Evolutionary conservation across 2,113 vertebrate genomes (phyloP), one percentile per base, ranked within the genome.

Genomic region (Callipepla squamata): DNA sequence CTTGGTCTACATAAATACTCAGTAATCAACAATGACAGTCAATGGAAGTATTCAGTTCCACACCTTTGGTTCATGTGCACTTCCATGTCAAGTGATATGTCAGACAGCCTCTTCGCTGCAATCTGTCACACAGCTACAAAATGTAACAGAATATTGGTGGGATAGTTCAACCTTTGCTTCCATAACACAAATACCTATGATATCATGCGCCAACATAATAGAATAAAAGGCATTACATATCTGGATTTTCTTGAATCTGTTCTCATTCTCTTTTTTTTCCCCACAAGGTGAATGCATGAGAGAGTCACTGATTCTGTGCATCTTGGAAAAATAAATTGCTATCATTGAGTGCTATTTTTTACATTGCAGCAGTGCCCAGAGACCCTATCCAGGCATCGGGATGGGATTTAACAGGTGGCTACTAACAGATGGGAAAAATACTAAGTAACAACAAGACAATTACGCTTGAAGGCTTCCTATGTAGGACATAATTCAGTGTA

Each of bases 331-430:
- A 25, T 10, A 69, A 32, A 36, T 36, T 66, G 51, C 10, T 70
- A 28, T 70, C 69, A 80, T 85, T 78, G 53, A 67, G 21, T 85
- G 58, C 36, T 55, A 34, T 69, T 78, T 91, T 93, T 76, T 80
- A 70, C 55, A 87, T 82, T 74, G 18, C 45, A 68, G 15, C 50
- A 80, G 25, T 57, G 36, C 76, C 63, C 69, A 67, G 36, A 87
- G 55, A 30, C 42, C 47, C 44, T 89, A 85, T 80, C 92, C 67
- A 83, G 63, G 57, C 92, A 83, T 50, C 34, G 70, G 34, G 13
- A 81, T 34, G 92, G 75, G 59, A 70, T 85, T 55, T 70, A 91
- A 63, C 95, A 95, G 89, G 92, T 95, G 89, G 78, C 61, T 93
- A 51, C 75, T 83, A 89, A 87, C 89, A 91, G 92, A 93, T 91